Base-by-base conservation (phyloP, 2,797 vertebrate genomes). In the Chrosomus eos region DNA sequence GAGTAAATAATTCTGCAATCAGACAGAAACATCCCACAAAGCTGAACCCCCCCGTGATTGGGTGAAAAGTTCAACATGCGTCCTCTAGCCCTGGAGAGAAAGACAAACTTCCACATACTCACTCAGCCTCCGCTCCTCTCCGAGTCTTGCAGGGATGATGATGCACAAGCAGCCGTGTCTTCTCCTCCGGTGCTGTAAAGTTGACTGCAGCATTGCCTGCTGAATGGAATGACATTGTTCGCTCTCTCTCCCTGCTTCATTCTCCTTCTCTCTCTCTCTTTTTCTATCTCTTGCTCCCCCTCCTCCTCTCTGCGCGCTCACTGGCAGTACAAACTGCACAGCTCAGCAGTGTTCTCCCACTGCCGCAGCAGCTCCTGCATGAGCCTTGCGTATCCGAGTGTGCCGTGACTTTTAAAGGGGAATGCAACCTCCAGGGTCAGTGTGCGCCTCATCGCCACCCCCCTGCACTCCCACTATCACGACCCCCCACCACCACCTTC, bases 221-320 rank as follows among this genome's bases (percentile, higher is more conserved):
- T 94, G 93, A 94, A 95, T 93, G 95, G 94, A 96, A 96, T 97
- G 96, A 96, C 96, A 97, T 97, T 96, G 96, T 96, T 96, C 93
- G 92, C 75, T 62, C 84, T 81, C 85, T 66, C 75, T 86, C 87
- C 31, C 78, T 40, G 75, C 71, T 64, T 76, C 53, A 76, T 58
- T 84, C 87, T 80, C 80, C 76, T 83, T 90, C 90, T 80, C 89
- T 90, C 60, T 83, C 92, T 91, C 92, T 71, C 82, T 80, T 88
- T 91, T 91, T 92, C 92, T 92, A 92, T 91, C 91, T 93, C 89
- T 90, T 89, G 88, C 93, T 89, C 85, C 87, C 77, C 89, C 85
- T 88, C 86, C 87, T 90, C 89, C 89, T 85, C 84, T 82, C 55
- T 85, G 91, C 92, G 92, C 93, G 91, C 91, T 93, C 92, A 92